These are phyloP conservation scores for Pogonognathellus flavescens DNA, from an alignment of 1,140 invertebrate genomes.

Conservation along the genomic window DNA sequence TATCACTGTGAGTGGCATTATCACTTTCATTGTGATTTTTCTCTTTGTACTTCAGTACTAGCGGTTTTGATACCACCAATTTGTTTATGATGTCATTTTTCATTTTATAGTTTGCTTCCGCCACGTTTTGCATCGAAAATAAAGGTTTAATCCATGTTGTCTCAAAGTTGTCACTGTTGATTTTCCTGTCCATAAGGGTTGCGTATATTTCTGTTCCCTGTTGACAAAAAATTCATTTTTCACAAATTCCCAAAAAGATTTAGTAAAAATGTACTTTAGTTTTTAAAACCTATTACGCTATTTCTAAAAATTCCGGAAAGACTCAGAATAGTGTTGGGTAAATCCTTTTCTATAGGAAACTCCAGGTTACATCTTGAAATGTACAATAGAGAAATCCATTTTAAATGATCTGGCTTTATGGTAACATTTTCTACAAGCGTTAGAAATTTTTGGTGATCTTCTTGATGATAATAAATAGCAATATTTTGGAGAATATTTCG, in stretches of 20 bases:
- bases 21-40: slow-evolving; percentile 17
- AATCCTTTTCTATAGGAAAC: slow-evolving; percentile 21
- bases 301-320: slow-evolving; percentile 51
- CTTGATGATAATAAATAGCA: slow-evolving; percentile 21
- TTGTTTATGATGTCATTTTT: slow-evolving; percentile 16
- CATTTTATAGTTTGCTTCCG: slow-evolving; percentile 5
- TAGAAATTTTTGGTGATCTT: neutral
- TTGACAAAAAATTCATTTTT: neutral
- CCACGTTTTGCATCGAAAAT: slow-evolving; percentile 15
- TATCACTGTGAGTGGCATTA: neutral
- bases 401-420: slow-evolving; percentile 51
- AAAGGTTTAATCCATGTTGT: slow-evolving; percentile 14
- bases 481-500: slow-evolving; percentile 56
- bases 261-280: neutral
- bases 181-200: neutral
- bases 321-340: slow-evolving; percentile 28
- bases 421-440: slow-evolving; percentile 51
- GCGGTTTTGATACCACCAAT: neutral
- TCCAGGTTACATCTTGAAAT: slow-evolving; percentile 33
- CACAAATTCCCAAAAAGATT: too few species aligned
- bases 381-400: slow-evolving; percentile 58
- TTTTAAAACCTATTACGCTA: slow-evolving; percentile 11
- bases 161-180: neutral
- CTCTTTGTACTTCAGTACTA: slow-evolving; percentile 20
- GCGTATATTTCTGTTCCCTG: slow-evolving; percentile 25